These are phyloP conservation scores for Pseudomugil tenellus DNA, from an alignment of 2,797 vertebrate species.

Conservation along the genomic window DNA sequence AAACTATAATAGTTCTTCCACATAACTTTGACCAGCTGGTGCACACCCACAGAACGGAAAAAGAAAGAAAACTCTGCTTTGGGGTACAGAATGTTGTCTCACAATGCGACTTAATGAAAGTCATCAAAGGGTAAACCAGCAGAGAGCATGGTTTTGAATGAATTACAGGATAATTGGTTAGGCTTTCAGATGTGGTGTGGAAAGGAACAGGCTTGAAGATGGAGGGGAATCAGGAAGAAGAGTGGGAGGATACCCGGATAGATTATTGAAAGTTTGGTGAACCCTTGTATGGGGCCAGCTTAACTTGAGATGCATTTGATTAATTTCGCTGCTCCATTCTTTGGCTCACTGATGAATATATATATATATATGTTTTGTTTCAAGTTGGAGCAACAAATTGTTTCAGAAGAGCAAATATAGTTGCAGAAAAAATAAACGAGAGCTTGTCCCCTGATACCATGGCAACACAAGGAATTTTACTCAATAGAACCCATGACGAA, in stretches of 20 bases:
- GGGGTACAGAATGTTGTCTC: conserved; percentile 62
- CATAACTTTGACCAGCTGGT: conserved; percentile 64
- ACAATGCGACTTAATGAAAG: conserved; percentile 62
- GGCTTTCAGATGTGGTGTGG: conserved; percentile 70
- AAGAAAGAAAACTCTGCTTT: conserved; percentile 34
- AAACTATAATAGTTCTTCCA: conserved; percentile 36
- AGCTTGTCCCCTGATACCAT: conserved; percentile 71
- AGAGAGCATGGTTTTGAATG: conserved; percentile 64
- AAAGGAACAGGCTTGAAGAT: conserved; percentile 41
- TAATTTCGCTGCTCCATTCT: conserved; percentile 21
- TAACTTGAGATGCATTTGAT: conserved; percentile 23
- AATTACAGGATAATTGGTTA: conserved; percentile 71
- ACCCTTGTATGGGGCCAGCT: conserved; percentile 15
- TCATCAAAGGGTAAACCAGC: conserved; percentile 64
- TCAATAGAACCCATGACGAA: conserved; percentile 73
- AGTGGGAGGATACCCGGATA: conserved; percentile 22
- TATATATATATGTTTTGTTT: too few relatives aligned
- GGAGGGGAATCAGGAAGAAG: conserved; percentile 32
- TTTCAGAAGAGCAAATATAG: conserved; percentile 40
- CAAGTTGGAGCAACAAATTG: conserved; percentile 9
- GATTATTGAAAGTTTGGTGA: conserved; percentile 38
- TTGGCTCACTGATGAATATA: too few relatives aligned
- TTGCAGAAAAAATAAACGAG: conserved; percentile 27
- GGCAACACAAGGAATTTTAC: conserved; percentile 76
- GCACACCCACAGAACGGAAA: conserved; percentile 53